Percentiles rank a stretch among this genome's conserved stretches.
phyloP scores from a whole-genome alignment of 2,113 vertebrate genomes.

The cattle (Bos taurus) region DNA sequence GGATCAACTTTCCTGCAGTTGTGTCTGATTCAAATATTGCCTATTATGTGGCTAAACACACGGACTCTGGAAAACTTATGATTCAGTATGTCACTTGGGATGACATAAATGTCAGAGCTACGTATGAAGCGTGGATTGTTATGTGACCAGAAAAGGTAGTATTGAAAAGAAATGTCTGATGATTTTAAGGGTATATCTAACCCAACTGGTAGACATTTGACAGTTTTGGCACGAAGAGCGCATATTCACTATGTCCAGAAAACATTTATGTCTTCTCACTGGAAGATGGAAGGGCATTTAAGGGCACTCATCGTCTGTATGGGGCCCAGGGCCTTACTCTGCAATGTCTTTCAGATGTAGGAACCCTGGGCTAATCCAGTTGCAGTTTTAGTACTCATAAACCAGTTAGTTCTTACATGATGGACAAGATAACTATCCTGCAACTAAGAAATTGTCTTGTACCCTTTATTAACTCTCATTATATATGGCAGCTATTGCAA shows the following conservation, averaged over 20 bases:
- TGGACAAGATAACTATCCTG: not conserved
- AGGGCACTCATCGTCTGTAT: not conserved
- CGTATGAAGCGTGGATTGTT: not conserved
- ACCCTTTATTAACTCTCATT: not conserved
- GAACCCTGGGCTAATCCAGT: not conserved
- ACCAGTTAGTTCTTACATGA: not conserved
- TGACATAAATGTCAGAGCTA: not conserved
- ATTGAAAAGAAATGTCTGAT: not conserved
- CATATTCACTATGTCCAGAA: not conserved
- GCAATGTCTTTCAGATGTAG: not conserved
- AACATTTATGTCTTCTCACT: not conserved
- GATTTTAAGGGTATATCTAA: not conserved
- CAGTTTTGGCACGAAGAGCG: not conserved
- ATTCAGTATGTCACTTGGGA: not conserved
- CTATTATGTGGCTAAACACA: not conserved
- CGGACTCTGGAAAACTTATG: not conserved
- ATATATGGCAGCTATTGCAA: not conserved
- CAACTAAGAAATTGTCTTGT: too few relatives aligned
- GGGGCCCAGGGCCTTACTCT: not conserved
- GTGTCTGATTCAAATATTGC: not conserved
- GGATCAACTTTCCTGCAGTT: not conserved
- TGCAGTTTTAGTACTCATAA: not conserved
- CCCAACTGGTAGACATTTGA: not conserved
- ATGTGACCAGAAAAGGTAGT: not conserved
- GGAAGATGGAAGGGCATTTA: not conserved